Conservation (phyloP, 2,113 vertebrate genomes). For the Garra rufa region DNA sequence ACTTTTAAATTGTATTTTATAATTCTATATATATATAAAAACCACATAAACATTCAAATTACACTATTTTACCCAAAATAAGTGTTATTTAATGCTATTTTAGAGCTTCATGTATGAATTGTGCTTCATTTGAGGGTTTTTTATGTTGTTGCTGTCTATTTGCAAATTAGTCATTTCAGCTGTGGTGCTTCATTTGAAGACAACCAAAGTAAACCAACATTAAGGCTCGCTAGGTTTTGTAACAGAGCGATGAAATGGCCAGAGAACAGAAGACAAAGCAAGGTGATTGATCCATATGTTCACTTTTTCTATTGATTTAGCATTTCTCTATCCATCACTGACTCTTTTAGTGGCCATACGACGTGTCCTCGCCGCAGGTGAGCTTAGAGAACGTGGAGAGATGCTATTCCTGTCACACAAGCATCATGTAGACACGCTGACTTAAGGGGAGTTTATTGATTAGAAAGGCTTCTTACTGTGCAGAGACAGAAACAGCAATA, state of each 20-base stretch:
- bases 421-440: slow-evolving; percentile 27
- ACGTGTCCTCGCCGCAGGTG: background rate
- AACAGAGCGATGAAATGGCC: background rate
- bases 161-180: background rate
- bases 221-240: background rate
- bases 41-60: background rate
- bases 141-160: background rate
- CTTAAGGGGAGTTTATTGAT: slow-evolving; percentile 38
- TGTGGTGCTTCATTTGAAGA: background rate
- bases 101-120: too few relatives aligned
- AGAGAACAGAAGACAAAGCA: background rate
- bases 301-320: slow-evolving; percentile 40
- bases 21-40: background rate
- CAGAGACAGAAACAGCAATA: background rate
- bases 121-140: background rate
- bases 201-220: background rate
- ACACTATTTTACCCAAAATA: background rate
- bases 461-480: slow-evolving; percentile 16
- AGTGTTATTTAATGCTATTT: background rate
- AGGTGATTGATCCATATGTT: background rate
- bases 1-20: background rate
- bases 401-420: slow-evolving; percentile 38
- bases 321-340: slow-evolving; percentile 19
- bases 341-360: background rate
- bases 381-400: background rate